A percentile compares a stretch with the other conserved stretches of the same genome.
Evolutionary conservation across 2,888 invertebrate genomes (phyloP).

Genomic region (Torymus tubicola): DNA sequence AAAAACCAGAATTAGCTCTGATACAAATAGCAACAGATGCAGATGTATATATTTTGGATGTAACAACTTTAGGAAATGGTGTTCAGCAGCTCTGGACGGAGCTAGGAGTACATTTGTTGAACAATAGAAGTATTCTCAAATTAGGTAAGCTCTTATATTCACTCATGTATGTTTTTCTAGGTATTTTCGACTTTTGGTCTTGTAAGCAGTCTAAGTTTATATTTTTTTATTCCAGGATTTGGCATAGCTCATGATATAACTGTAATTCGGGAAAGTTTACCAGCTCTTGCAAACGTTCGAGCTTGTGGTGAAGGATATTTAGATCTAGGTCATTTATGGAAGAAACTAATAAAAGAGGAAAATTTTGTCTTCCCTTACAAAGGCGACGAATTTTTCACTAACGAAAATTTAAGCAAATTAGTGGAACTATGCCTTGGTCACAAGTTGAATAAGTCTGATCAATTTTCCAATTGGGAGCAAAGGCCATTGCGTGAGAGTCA

Average conservation of each 20-base stretch:
- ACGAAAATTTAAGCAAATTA: conserved; percentile 85
- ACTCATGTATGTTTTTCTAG: background rate
- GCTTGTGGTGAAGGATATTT: conserved; percentile 78
- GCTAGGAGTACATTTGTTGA: conserved; percentile 82
- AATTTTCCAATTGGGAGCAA: conserved; percentile 94
- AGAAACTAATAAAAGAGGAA: conserved; percentile 78
- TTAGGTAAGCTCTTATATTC: conserved; percentile 78
- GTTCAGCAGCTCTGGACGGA: conserved; percentile 81
- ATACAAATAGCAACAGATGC: conserved; percentile 88
- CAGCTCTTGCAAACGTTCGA: conserved; percentile 77
- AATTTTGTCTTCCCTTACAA: conserved; percentile 79
- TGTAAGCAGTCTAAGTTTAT: too few relatives aligned
- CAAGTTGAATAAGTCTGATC: conserved; percentile 90
- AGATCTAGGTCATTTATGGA: conserved; percentile 81
- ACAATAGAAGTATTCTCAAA: conserved; percentile 88
- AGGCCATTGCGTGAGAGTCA: conserved; percentile 88
- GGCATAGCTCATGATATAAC: conserved; percentile 79
- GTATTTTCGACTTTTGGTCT: too few relatives aligned
- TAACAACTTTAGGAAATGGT: conserved; percentile 80
- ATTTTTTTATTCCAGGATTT: conserved; percentile 77
- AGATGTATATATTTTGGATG: conserved; percentile 88
- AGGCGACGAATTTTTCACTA: conserved; percentile 78
- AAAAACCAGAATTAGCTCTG: conserved; percentile 84
- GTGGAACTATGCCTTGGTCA: conserved; percentile 87
- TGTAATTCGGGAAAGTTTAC: conserved; percentile 81